These are phyloP conservation scores for Litoditis marina DNA, from an alignment of 2,888 invertebrate genomes.

Conservation along the genomic window DNA sequence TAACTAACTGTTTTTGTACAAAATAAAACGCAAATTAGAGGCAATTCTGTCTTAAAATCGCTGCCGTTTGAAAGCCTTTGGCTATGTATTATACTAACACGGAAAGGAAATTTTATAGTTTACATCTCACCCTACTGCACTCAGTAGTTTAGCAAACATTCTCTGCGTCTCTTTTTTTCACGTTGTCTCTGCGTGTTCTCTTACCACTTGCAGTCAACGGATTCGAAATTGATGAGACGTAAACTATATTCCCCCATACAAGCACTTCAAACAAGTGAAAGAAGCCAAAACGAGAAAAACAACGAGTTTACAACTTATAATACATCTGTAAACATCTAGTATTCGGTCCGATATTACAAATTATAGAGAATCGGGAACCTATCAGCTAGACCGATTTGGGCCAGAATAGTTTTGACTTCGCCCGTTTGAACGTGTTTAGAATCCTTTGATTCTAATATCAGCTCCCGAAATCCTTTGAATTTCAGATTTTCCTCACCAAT, in stretches of 20 bases:
- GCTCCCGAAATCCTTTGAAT: not conserved
- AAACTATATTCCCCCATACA: too few relatives aligned
- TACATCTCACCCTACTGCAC: too few relatives aligned
- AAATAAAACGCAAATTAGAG: too few relatives aligned
- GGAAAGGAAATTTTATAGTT: too few relatives aligned
- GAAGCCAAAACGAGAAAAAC: not conserved
- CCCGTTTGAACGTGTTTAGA: constrained; percentile 4
- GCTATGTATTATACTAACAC: too few relatives aligned
- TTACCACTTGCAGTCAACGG: not conserved
- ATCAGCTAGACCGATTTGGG: constrained; percentile 1
- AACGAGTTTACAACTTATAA: not conserved
- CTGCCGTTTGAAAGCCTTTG: too few relatives aligned
- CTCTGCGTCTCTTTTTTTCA: too few relatives aligned
- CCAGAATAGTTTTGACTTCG: not conserved
- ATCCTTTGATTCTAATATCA: not conserved
- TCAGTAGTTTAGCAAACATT: too few relatives aligned
- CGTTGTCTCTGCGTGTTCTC: too few relatives aligned
- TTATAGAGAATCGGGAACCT: constrained; percentile 2
- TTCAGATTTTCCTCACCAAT: not conserved
- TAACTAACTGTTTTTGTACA: too few relatives aligned
- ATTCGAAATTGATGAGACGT: not conserved
- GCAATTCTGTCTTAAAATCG: too few relatives aligned
- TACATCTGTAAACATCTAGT: not conserved
- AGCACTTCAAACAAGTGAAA: not conserved
- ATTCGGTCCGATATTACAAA: not conserved